These are phyloP conservation scores for Ondatra zibethicus DNA, from an alignment of 2,113 vertebrate species.

Conservation along the genomic window DNA sequence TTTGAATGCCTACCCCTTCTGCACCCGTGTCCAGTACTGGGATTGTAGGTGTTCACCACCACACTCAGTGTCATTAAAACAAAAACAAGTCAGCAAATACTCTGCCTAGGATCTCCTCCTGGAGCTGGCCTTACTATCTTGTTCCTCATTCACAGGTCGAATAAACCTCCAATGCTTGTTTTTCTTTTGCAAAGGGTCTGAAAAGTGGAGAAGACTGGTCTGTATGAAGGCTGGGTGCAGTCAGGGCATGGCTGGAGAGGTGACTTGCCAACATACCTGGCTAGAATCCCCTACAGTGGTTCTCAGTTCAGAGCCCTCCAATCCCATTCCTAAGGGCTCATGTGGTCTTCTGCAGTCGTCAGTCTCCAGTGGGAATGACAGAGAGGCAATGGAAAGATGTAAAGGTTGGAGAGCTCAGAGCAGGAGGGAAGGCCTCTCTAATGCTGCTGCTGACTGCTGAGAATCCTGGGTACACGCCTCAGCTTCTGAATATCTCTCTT, in stretches of 20 bases:
- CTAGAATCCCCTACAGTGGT: neutral
- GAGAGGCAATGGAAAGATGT: neutral
- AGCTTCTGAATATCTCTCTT: neutral
- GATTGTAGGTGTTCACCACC: no score
- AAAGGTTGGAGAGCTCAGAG: neutral
- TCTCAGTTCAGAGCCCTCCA: no score
- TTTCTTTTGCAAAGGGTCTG: neutral
- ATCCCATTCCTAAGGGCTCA: neutral
- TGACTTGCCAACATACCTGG: no score
- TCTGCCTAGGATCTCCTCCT: neutral
- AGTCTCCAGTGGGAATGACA: neutral
- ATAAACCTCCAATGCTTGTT: neutral
- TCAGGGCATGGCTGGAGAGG: neutral
- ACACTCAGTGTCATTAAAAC: neutral
- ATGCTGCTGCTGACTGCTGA: neutral
- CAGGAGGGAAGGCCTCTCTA: neutral
- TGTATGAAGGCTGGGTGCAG: neutral
- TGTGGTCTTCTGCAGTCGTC: neutral
- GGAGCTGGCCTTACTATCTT: neutral
- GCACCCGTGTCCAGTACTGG: neutral
- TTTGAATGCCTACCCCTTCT: neutral
- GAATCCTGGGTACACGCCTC: neutral
- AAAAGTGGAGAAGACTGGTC: neutral
- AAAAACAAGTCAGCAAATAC: neutral
- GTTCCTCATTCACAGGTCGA: neutral